These are phyloP conservation scores for Tachuris rubrigastra DNA, from an alignment of 2,113 vertebrate species.

Conservation along the genomic window DNA sequence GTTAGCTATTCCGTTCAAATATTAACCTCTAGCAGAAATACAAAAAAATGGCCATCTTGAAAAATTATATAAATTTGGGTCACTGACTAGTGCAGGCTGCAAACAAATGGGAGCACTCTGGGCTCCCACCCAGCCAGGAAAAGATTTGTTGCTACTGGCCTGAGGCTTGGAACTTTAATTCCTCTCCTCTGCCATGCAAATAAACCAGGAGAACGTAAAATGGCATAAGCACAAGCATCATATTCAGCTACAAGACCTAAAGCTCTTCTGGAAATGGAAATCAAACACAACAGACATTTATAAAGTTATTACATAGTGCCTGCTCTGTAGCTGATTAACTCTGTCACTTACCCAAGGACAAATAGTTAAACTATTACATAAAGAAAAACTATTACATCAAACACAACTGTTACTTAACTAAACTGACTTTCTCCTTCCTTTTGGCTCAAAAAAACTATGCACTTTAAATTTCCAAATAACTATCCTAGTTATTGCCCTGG, in stretches of 20 bases:
- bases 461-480: neutral
- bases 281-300: neutral
- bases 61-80: neutral
- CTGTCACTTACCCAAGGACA: neutral
- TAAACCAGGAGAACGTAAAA: neutral
- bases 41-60: neutral
- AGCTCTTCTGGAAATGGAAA: neutral
- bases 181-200: neutral
- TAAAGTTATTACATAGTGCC: neutral
- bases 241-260: neutral
- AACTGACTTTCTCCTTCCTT: neutral
- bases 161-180: neutral
- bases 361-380: neutral
- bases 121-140: neutral
- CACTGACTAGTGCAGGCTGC: neutral
- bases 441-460: neutral
- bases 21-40: neutral
- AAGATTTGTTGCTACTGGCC: neutral
- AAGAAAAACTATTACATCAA: constrained; percentile 4
- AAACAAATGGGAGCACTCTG: neutral
- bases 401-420: neutral
- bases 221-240: neutral
- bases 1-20: neutral
- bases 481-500: neutral
- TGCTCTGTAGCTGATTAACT: constrained; percentile 39